Conservation (phyloP, 2,888 invertebrate genomes). For the Carpatolechia fugitivella region DNA sequence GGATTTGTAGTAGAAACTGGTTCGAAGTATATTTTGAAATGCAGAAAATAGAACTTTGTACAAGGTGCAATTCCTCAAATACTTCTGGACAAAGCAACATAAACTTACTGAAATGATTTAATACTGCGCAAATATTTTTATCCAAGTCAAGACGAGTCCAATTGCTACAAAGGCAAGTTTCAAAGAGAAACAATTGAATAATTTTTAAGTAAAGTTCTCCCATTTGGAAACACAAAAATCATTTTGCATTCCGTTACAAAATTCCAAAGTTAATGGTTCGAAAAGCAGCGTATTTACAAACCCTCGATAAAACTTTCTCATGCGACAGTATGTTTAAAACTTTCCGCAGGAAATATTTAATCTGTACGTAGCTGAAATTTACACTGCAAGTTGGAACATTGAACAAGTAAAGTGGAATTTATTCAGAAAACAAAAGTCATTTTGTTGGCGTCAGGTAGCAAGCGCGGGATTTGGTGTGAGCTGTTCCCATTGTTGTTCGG, state of each 20-base stretch:
- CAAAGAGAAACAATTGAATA: constrained; percentile 10
- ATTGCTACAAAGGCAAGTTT: constrained; percentile 5
- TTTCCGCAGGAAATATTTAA: constrained; percentile 34
- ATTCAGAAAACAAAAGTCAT: constrained; percentile 46
- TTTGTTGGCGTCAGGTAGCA: constrained; percentile 42
- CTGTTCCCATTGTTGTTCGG: constrained; percentile 33
- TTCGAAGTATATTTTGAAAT: too few species aligned
- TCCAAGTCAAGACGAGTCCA: constrained; percentile 16
- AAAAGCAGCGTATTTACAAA: constrained; percentile 15
- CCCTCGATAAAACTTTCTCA: constrained; percentile 15
- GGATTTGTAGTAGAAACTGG: too few species aligned
- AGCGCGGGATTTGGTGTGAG: constrained; percentile 25
- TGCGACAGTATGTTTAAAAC: constrained; percentile 26
- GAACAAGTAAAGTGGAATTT: constrained; percentile 35
- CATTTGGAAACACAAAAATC: constrained; percentile 17
- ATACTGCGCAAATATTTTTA: background rate
- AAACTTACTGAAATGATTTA: background rate
- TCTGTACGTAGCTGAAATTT: constrained; percentile 29
- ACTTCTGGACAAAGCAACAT: background rate
- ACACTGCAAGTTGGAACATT: constrained; percentile 31
- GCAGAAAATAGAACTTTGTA: too few species aligned
- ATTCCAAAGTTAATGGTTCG: background rate
- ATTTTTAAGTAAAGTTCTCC: constrained; percentile 20
- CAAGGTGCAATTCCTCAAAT: background rate
- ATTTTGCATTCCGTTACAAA: constrained; percentile 2